Evolutionary conservation across 2,888 invertebrate genomes (phyloP).

Genomic region (Platycheirus albimanus): DNA sequence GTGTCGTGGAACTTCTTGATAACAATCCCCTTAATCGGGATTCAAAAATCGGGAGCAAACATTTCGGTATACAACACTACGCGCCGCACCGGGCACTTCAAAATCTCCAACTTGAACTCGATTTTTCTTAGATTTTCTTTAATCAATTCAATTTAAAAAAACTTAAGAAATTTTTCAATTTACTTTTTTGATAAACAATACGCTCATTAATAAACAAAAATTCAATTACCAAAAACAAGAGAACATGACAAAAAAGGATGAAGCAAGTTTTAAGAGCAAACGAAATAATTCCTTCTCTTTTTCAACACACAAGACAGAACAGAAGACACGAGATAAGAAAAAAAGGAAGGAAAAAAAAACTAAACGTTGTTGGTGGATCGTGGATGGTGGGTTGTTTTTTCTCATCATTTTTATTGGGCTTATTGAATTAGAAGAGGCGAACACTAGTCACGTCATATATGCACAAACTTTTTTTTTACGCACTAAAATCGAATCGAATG

Average conservation of each 20-base stretch:
- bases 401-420: constrained; percentile 37
- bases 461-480: constrained; percentile 57
- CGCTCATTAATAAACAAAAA: neutral
- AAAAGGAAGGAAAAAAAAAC: constrained; percentile 46
- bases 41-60: too few relatives aligned
- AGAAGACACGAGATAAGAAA: neutral
- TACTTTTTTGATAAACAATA: constrained; percentile 18
- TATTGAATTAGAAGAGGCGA: constrained; percentile 73
- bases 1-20: too few relatives aligned
- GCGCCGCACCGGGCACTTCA: too few relatives aligned
- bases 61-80: too few relatives aligned
- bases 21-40: too few relatives aligned
- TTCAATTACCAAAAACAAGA: too few relatives aligned
- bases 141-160: too few relatives aligned
- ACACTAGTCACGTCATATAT: constrained; percentile 68
- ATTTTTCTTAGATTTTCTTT: neutral
- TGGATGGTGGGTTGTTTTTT: constrained; percentile 22
- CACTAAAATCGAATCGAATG: constrained; percentile 53
- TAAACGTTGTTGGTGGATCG: constrained; percentile 47
- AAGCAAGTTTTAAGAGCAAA: neutral
- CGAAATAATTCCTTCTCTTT: constrained; percentile 21
- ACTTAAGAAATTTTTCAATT: neutral
- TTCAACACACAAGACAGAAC: too few relatives aligned
- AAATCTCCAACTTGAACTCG: too few relatives aligned
- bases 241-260: too few relatives aligned